Evolutionary conservation across 2,113 vertebrate genomes (phyloP), one percentile per base, ranked within the genome.

Genomic region (Hippocampus mohnikei): DNA sequence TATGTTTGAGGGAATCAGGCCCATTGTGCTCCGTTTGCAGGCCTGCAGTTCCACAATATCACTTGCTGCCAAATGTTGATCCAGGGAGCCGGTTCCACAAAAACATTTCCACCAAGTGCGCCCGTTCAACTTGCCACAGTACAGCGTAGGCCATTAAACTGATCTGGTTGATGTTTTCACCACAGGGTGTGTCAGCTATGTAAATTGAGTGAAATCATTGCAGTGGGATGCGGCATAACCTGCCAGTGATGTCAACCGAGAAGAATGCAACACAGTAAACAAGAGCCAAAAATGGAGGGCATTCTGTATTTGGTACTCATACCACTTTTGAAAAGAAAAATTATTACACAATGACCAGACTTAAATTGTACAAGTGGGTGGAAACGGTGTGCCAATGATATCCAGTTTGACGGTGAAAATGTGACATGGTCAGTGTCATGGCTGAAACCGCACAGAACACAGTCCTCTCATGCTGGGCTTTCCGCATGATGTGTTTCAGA

Each of bases 401-500:
- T 13, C 7, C 6, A 5, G n/a, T 29, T 52, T 12, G 25, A 59
- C 16, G 3, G 25, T 10, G 25, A 59, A 27, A 37, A 21, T 20
- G n/a, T 18, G 65, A 50, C 56, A 61, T 56, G 66, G 55, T 40
- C n/a, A 73, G 3, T 61, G 41, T 59, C 65, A 74, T 48, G 40
- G 62, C 60, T 66, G 59, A 20, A 69, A 21, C n/a, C 52, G 60
- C 46, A 61, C 74, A 50, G 53, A 59, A 66, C 41, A 44, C 41
- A 66, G 72, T 16, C 56, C 66, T 70, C 21, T 53, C 37, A 71
- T 41, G 29, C 59, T 65, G 41, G 64, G 13, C 72, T 44, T 61
- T 8, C 48, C 73, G 66, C 64, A 69, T 58, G 67, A 79, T 76
- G 62, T 2, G 48, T 79, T 72, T 73, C 74, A 73, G 65, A 81